Evolutionary conservation across 2,888 invertebrate species (phyloP).

Genomic region (Dicyrtoma fusca): DNA sequence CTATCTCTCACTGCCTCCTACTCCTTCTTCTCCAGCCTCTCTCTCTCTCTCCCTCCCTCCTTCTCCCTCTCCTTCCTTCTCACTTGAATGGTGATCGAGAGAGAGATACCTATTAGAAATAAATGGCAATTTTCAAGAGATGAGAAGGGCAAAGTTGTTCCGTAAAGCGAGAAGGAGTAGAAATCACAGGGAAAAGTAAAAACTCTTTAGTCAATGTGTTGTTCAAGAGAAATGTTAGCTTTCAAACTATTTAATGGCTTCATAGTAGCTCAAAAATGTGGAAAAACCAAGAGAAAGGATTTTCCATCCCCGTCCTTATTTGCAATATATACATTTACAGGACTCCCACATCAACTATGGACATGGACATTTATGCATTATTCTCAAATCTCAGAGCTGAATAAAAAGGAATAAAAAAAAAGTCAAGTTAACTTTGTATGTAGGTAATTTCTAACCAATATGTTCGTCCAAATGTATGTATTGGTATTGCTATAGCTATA

Average conservation of each 20-base stretch:
- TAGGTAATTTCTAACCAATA: no score
- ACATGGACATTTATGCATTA: constrained; percentile 3
- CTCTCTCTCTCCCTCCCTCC: no score
- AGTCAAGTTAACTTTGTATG: constrained; percentile 9
- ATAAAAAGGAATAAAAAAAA: not conserved
- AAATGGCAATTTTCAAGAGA: constrained; percentile 36
- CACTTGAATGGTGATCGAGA: constrained; percentile 12
- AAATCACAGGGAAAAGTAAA: constrained; percentile 19
- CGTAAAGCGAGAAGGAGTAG: not conserved
- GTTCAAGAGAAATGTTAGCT: constrained; percentile 37
- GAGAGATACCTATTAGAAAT: constrained; percentile 36
- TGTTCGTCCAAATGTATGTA: no score
- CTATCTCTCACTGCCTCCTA: not conserved
- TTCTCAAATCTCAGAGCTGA: not conserved
- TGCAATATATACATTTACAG: not conserved
- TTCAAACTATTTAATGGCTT: constrained; percentile 36
- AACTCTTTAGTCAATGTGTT: constrained; percentile 33
- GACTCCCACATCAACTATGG: not conserved
- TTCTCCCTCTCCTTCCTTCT: constrained; percentile 1
- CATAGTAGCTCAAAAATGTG: constrained; percentile 33
- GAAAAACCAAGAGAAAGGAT: not conserved
- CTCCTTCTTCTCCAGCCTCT: no score
- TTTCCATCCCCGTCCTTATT: not conserved
- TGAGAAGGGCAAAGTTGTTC: constrained; percentile 39
- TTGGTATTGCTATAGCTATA: no score